Base-by-base conservation (phyloP, 64 coral and sea anemone species). In the Pocillopora verrucosa region DNA sequence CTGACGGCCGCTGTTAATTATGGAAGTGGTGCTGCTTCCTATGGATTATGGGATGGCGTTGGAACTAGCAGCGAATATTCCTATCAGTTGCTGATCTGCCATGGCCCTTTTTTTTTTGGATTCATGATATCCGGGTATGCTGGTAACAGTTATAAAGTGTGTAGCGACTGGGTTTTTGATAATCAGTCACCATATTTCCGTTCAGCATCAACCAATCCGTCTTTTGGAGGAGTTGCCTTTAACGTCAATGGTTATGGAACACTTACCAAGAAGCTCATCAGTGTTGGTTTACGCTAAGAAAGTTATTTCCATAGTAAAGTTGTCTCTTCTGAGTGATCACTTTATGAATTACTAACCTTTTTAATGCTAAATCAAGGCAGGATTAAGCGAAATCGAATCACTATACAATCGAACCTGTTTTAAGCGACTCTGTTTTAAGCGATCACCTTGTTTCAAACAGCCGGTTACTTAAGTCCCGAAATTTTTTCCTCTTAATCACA, bases 11-110 rank as follows among this genome's bases (percentile, higher is more conserved):
- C 69, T 75, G 11, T 3, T 13, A 76, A 65, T 20, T 88, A 88
- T 65, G 56, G 72, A 9, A 77, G 19, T 9, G 12, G 9, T 51
- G 72, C 38, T 12, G 24, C 34, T 22, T 25, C 56, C 0, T 38
- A 59, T 51, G 86, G 86, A 88, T 88, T 88, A 60, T 88, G 73
- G 86, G 34, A 78, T 56, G 86, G 70, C 20, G 51, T 88, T 3
- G 86, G 72, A 76, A 19, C 58, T 16, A 16, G 10, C 24, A 37
- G 16, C 36, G 19, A 56, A 5, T 61, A 36, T 61, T 62, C 56
- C 9, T 88, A 88, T n/a, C 86, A 88, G 26, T 30, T 88, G 58
- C 35, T 88, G 75, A 88, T 88, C 58, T 88, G 86, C 16, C 72
- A 88, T 65, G 0, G 3, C 41, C 4, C 60, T 2, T 76, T 38